These are phyloP conservation scores for Lethrus apterus DNA, from an alignment of 1,140 invertebrate species.

Conservation along the genomic window DNA sequence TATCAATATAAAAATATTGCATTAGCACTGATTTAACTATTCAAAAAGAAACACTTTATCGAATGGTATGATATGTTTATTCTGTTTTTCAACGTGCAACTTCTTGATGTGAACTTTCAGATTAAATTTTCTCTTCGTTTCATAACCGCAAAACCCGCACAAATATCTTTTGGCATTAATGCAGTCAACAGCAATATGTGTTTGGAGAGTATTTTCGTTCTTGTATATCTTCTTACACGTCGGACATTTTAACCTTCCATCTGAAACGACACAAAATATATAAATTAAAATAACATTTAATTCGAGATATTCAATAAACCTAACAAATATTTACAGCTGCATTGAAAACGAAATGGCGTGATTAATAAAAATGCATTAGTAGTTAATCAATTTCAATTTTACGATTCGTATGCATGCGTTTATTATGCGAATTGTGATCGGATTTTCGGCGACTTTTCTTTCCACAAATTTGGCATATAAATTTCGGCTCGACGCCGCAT, in stretches of 20 bases:
- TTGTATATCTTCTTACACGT: conserved; percentile 36
- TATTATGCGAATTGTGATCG: neutral
- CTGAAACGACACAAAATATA: neutral
- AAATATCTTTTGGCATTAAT: too few relatives aligned
- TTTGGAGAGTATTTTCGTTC: conserved; percentile 39
- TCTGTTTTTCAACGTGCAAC: too few relatives aligned
- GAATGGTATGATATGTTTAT: too few relatives aligned
- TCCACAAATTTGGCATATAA: conserved; percentile 34
- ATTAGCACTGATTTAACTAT: too few relatives aligned
- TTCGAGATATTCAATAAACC: neutral
- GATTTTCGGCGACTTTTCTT: conserved; percentile 23
- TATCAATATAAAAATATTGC: too few relatives aligned
- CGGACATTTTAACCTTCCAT: conserved; percentile 10
- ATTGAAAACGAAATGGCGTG: neutral
- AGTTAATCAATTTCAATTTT: neutral
- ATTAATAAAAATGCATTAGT: neutral
- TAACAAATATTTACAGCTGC: too few relatives aligned
- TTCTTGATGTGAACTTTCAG: conserved; percentile 11
- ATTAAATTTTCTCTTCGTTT: conserved; percentile 36
- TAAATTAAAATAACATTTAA: neutral
- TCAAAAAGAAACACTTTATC: too few relatives aligned
- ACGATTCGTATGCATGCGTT: neutral
- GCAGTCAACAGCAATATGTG: conserved; percentile 48
- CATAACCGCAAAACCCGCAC: conserved; percentile 42
- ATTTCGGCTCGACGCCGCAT: conserved; percentile 46